Base-by-base conservation (phyloP, 2,888 invertebrate species). In the Nycteola revayana region DNA sequence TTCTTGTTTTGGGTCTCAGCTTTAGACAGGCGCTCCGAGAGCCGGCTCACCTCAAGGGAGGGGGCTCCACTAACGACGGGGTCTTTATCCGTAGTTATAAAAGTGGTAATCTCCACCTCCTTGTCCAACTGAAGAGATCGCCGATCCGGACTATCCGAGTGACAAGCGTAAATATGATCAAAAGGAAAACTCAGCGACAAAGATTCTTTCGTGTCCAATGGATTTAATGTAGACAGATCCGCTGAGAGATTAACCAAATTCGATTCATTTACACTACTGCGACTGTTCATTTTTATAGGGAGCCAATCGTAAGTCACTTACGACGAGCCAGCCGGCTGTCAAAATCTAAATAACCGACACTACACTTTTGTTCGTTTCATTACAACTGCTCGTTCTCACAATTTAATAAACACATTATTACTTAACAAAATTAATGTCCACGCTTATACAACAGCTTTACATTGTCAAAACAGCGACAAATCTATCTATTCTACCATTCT, bases 111-210 rank as follows among this genome's bases (percentile, higher is more conserved):
- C 45, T 81, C 83, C 9, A 82, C 71, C 58, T 83, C 81, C 49
- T 85, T 85, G 41, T 77, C 79, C n/a, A 82, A 57, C 18, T 75
- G 71, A 34, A 81, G 59, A 5, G 70, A 56, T 34, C 74, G 71
- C 24, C 73, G 63, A 11, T 78, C 78, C 3, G 74, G 55, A 25
- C 67, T 74, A 41, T 83, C 86, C 5, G 89, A 87, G 58, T 89
- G 92, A 63, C 92, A 92, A 24, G 93, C 93, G 75, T 94, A 94
- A 76, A 94, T 91, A 76, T 94, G 94, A 83, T 94, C 94, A 62
- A 92, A 93, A 28, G 92, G 91, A 62, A 91, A 91, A 71, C 90
- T 91, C 58, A 92, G 34, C 27, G 53, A 73, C 60, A 91, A 82
- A 34, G 91, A 88, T 55, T 90, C 89, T 63, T 90, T 90, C 46